Percentiles rank a stretch among this genome's conserved stretches.
Conservation (phyloP, 2,797 vertebrate genomes). For the Cynodonichthys magdalenae region DNA sequence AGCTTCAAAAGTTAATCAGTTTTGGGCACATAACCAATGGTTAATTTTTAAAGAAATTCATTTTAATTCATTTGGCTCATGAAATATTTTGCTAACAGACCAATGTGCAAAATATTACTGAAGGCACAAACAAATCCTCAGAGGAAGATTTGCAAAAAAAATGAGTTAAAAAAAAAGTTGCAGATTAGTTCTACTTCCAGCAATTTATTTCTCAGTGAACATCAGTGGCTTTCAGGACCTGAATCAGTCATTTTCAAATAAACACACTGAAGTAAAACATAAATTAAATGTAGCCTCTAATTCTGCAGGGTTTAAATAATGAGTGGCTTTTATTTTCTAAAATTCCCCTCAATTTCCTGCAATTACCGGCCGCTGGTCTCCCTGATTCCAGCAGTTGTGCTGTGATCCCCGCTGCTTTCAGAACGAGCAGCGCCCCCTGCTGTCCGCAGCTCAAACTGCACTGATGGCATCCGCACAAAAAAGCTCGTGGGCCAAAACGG, state of each 20-base stretch:
- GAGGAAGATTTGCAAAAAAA: background rate
- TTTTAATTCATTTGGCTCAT: too few species aligned
- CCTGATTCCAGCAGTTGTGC: conserved; percentile 12
- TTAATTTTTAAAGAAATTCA: too few species aligned
- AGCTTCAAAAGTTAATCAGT: too few species aligned
- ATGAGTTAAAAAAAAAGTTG: background rate
- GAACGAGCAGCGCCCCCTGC: conserved; percentile 73
- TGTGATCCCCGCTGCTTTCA: conserved; percentile 29
- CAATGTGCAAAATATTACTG: too few species aligned
- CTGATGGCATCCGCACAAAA: background rate
- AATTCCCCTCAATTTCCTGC: conserved; percentile 16
- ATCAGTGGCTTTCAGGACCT: background rate
- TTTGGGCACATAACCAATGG: too few species aligned
- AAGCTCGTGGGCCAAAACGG: conserved; percentile 41
- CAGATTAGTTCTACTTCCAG: background rate
- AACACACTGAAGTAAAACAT: background rate
- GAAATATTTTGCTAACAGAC: too few species aligned
- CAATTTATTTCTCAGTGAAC: background rate
- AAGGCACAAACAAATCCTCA: too few species aligned
- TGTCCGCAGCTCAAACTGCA: conserved; percentile 10
- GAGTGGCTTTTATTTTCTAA: conserved; percentile 22
- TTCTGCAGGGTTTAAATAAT: background rate
- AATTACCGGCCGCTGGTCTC: conserved; percentile 10
- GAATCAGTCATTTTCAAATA: background rate
- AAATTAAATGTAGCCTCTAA: background rate